Base-by-base conservation (phyloP, 2,888 invertebrate species). In the Choreutis nemorana region DNA sequence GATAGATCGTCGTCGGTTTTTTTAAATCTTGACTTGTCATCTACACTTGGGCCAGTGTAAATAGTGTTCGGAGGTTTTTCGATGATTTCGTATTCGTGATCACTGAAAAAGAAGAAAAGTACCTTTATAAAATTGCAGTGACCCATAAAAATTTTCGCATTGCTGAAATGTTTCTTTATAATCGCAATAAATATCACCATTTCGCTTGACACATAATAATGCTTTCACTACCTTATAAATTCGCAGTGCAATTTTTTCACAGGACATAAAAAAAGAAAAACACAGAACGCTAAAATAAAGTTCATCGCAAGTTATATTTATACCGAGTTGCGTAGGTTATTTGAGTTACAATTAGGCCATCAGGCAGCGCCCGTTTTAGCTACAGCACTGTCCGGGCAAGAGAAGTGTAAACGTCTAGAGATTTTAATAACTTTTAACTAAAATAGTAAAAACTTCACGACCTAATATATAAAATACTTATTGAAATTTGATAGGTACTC, bases 81-180 rank as follows among this genome's bases (percentile, higher is more conserved):
- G 64, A 94, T 88, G 47, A 91, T 90, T 81, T 94, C 94, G 81
- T 94, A 94, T 75, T 93, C 91, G 85, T 94, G 93, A 83, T 93
- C 93, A 83, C 93, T 94, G 82, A 48, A 85, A 85, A 45, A 45
- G 55, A 39, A 41, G 42, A 40, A 34, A 21, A 30, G n/a, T n/a
- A n/a, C n/a, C n/a, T n/a, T n/a, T n/a, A n/a, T n/a, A n/a, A n/a
- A n/a, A n/a, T n/a, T n/a, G n/a, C n/a, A n/a, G 9, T 25, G 14
- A 8, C 13, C 4, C 21, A 34, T 26, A 34, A 18, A 11, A 23
- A 24, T 12, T 25, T 28, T 37, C 32, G 33, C 35, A 24, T 32
- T 20, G 36, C 23, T 31, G 22, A 35, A 31, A 31, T 25, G 23
- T 23, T 9, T n/a, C n/a, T n/a, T n/a, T n/a, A n/a, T n/a, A n/a